A percentile compares a stretch with the other conserved stretches of the same genome.
These are phyloP conservation scores for Porites divaricata DNA, from an alignment of 92 coral and sea anemone species.

Conservation along the genomic window DNA sequence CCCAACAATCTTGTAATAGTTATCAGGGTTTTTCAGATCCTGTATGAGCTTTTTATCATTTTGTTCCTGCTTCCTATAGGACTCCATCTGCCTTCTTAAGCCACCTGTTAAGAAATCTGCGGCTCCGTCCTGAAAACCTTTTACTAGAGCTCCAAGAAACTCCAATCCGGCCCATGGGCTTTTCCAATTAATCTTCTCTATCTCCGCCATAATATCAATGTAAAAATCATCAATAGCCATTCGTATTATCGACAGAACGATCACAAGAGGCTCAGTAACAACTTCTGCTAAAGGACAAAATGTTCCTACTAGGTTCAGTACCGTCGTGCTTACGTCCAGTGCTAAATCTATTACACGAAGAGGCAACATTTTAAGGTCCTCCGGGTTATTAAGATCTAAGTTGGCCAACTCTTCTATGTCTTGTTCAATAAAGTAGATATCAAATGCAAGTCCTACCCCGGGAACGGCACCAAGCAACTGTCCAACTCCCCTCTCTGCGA, in stretches of 20 bases:
- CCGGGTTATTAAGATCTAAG: slow-evolving; percentile 54
- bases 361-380: slow-evolving; percentile 47
- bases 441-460: slow-evolving; percentile 63
- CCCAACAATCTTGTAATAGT: slow-evolving; percentile 43
- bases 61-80: slow-evolving; percentile 25
- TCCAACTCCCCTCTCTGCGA: slow-evolving; percentile 64
- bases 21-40: slow-evolving; percentile 39
- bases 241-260: slow-evolving; percentile 53
- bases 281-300: slow-evolving; percentile 63
- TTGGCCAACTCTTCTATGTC: slow-evolving; percentile 50
- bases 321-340: slow-evolving; percentile 65
- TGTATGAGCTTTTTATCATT: slow-evolving; percentile 43
- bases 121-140: slow-evolving; percentile 53
- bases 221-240: slow-evolving; percentile 67
- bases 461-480: slow-evolving; percentile 62
- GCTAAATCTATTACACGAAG: slow-evolving; percentile 56
- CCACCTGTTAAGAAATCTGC: slow-evolving; percentile 64
- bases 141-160: slow-evolving; percentile 56
- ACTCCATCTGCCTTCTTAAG: slow-evolving; percentile 59
- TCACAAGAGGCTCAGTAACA: slow-evolving; percentile 47
- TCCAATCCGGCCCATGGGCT: slow-evolving; percentile 69
- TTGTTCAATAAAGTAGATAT: slow-evolving; percentile 50
- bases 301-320: slow-evolving; percentile 57
- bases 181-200: slow-evolving; percentile 68
- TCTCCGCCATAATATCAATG: slow-evolving; percentile 61